phyloP scores from a whole-genome alignment of 2,888 invertebrate species.

The Acanthoscelides obtectus region DNA sequence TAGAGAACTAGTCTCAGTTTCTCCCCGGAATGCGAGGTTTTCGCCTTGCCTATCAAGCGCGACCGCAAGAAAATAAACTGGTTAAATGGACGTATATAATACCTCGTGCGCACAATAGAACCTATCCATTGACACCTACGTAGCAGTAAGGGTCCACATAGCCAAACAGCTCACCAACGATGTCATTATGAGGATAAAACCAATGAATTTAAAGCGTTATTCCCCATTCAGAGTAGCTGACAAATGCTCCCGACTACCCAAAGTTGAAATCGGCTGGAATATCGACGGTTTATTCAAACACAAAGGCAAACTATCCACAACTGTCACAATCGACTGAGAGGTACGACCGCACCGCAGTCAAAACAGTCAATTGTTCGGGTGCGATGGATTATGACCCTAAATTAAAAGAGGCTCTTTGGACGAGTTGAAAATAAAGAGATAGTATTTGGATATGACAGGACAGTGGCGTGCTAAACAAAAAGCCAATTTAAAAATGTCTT shows the following conservation, averaged over 20 bases:
- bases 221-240: slow-evolving; percentile 8
- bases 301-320: slow-evolving; percentile 36
- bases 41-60: too few species aligned
- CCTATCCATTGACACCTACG: neutral
- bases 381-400: slow-evolving; percentile 17
- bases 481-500: too few species aligned
- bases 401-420: slow-evolving; percentile 11
- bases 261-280: neutral
- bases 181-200: neutral
- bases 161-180: too few species aligned
- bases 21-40: too few species aligned
- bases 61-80: neutral
- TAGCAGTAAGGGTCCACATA: neutral
- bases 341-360: slow-evolving; percentile 39
- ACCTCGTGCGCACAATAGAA: neutral
- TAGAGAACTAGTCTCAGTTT: too few species aligned
- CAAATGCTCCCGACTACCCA: slow-evolving; percentile 1
- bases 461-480: neutral
- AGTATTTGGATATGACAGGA: neutral
- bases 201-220: neutral
- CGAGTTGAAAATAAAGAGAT: neutral
- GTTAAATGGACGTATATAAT: neutral
- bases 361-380: slow-evolving; percentile 39
- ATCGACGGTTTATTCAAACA: slow-evolving; percentile 14
- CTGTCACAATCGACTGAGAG: slow-evolving; percentile 38